Percentiles rank a stretch among this genome's conserved stretches.
Evolutionary conservation across 1,140 invertebrate species (phyloP).

Genomic region (Ips typographus): DNA sequence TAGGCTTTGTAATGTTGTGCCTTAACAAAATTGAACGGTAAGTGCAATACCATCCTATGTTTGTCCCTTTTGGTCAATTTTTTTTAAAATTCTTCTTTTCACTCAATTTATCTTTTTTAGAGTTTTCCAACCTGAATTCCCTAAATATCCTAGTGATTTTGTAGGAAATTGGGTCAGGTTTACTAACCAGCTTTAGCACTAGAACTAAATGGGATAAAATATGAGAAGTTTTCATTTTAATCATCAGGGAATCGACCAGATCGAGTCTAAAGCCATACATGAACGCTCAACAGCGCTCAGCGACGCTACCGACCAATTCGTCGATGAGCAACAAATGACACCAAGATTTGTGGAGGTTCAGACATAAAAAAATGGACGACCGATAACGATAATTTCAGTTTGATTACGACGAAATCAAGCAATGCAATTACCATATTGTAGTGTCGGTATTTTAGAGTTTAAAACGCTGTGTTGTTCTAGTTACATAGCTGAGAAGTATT

Average conservation of each 20-base stretch:
- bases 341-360: constrained; percentile 6
- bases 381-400: neutral
- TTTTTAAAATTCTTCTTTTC: no score
- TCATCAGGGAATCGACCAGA: constrained; percentile 69
- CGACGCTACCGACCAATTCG: constrained; percentile 69
- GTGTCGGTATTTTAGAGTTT: neutral
- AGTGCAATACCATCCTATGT: no score
- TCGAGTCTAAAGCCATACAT: constrained; percentile 71
- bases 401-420: neutral
- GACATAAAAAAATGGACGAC: constrained; percentile 1
- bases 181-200: no score
- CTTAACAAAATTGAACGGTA: no score
- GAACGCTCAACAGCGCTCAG: constrained; percentile 68
- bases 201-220: neutral
- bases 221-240: constrained; percentile 4
- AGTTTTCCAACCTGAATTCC: no score
- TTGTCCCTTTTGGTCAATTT: no score
- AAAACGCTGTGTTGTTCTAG: no score
- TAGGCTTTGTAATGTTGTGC: no score
- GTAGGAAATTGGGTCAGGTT: no score
- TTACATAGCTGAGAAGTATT: no score
- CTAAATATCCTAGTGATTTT: no score
- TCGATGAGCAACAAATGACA: constrained; percentile 52
- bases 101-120: no score
- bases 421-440: neutral